Base-by-base conservation (phyloP, 2,113 vertebrate genomes). In the Pachypanchax playfairii region DNA sequence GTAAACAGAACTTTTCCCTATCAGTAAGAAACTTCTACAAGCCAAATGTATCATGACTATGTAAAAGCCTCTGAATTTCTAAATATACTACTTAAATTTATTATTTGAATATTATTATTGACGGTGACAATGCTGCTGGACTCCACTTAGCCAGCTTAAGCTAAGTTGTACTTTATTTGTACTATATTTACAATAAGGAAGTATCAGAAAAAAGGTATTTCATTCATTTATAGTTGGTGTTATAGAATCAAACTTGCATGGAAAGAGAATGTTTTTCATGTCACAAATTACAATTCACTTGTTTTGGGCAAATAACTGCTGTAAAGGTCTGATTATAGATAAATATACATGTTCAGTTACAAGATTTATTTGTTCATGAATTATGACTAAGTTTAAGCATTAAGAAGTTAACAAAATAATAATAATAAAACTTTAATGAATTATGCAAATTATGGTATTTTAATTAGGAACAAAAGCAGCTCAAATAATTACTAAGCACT, bases 181-280 rank as follows among this genome's bases (percentile, higher is more conserved):
- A n/a, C n/a, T n/a, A n/a, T n/a, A n/a, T n/a, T n/a, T n/a, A n/a
- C n/a, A n/a, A n/a, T n/a, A n/a, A n/a, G n/a, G n/a, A n/a, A n/a
- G n/a, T n/a, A n/a, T n/a, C n/a, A n/a, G n/a, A n/a, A n/a, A n/a
- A n/a, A n/a, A n/a, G n/a, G n/a, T n/a, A n/a, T n/a, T n/a, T n/a
- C n/a, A n/a, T n/a, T n/a, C n/a, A n/a, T n/a, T n/a, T n/a, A n/a
- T n/a, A n/a, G n/a, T n/a, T n/a, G n/a, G n/a, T n/a, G 2, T 35
- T 35, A 35, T 35, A 11, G 11, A 10, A 31, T 35, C 3, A 35
- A 12, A 14, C 36, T 53, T 29, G 25, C 21, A 44, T 25, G 54
- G 67, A 53, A 77, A 61, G 62, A 57, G 24, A 39, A 39, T 70
- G 59, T 83, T 76, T 57, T 20, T 43, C 44, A 24, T 10, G 31